Base-by-base conservation (phyloP, 2,888 invertebrate species). In the Norana najaformis region DNA sequence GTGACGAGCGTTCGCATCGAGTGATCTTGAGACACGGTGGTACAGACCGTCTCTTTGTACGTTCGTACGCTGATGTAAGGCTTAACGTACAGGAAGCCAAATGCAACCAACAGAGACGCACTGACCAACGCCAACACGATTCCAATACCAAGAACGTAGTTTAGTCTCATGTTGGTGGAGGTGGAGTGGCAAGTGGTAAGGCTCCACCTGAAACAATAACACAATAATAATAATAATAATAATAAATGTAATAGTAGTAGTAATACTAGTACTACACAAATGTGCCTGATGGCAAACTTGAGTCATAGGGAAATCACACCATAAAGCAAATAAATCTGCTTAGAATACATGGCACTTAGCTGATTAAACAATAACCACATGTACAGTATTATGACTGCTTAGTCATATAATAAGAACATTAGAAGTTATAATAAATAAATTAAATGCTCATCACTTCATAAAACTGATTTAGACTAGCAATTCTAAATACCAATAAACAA, bases 121-220 rank as follows among this genome's bases (percentile, higher is more conserved):
- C 92, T 92, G 34, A 92, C 90, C 18, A 92, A 90, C 36, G 92
- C 92, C 34, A 92, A 89, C 14, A 92, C 53, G 35, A 92, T 92
- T 35, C 92, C 92, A 34, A 92, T 83, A 37, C 92, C 91, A 34
- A 92, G 91, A n/a, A 92, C 35, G 88, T 91, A 89, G 88, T 92
- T 92, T 34, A 91, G 38, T 69, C 89, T 90, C 91, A 91, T 91
- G 30, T 36, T 88, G 88, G 47, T 35, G 41, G 47, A 14, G 37
- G 37, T 39, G 36, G 36, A 88, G 38, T 4, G 34, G 47, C 39
- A 69, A 69, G n/a, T n/a, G n/a, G 69, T 8, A 69, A 69, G n/a
- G 69, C 69, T 69, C 69, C 69, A 69, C 69, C 69, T 69, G 69
- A n/a, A 69, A 69, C n/a, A 69, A 47, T 5, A 69, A 69, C 30